Percentiles rank a stretch among this genome's conserved stretches.
These are phyloP conservation scores for Dolomedes plantarius DNA, from an alignment of 2,888 invertebrate genomes.

Conservation along the genomic window DNA sequence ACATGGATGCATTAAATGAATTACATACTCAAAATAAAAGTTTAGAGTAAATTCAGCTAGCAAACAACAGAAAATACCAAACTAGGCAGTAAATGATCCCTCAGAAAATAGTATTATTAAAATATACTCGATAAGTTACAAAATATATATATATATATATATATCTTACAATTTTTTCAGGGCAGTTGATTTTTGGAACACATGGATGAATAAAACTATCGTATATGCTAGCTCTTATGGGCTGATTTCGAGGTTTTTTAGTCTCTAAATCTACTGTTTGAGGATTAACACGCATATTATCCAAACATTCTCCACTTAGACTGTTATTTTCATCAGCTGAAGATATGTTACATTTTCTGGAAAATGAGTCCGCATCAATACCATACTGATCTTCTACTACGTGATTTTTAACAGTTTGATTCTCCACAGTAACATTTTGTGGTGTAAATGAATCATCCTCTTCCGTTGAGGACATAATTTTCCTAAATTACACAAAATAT, in stretches of 20 bases:
- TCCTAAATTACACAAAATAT: too few relatives aligned
- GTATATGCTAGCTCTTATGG: neutral
- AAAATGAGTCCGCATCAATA: neutral
- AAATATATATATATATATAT: too few relatives aligned
- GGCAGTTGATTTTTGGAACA: slow-evolving; percentile 67
- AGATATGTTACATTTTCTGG: neutral
- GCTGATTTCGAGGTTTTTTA: neutral
- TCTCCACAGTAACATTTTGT: too few relatives aligned
- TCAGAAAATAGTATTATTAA: too few relatives aligned
- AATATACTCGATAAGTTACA: too few relatives aligned
- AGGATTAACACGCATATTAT: neutral
- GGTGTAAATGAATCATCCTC: neutral
- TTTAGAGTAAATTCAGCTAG: too few relatives aligned
- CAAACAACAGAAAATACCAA: too few relatives aligned
- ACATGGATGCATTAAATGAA: too few relatives aligned
- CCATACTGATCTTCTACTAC: neutral
- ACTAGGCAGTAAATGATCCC: too few relatives aligned
- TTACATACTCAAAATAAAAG: too few relatives aligned
- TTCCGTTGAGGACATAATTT: neutral
- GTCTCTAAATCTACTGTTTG: neutral
- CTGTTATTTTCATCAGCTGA: neutral
- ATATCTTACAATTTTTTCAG: slow-evolving; percentile 69
- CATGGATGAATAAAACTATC: slow-evolving; percentile 35
- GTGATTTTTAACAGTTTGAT: neutral
- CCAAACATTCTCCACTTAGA: neutral